Evolutionary conservation across 2,797 vertebrate genomes (phyloP).

Genomic region (Hippopotamyrus pictus): DNA sequence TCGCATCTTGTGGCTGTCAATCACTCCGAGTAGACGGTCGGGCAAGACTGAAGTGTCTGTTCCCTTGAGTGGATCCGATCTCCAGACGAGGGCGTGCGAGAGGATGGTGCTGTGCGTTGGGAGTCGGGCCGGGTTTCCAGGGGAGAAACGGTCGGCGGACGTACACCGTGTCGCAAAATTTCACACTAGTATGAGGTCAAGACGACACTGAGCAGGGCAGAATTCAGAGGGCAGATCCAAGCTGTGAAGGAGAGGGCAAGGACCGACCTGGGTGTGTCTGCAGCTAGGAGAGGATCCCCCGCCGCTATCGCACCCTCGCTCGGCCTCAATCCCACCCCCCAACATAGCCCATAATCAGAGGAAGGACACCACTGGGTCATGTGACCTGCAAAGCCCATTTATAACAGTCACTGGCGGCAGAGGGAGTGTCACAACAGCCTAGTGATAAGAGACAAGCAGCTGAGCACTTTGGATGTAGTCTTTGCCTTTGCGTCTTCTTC

Average conservation of each 20-base stretch:
- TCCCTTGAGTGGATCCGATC: background rate
- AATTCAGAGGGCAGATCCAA: background rate
- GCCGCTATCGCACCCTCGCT: background rate
- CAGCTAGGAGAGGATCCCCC: background rate
- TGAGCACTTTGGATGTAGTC: slow-evolving; percentile 3
- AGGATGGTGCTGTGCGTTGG: background rate
- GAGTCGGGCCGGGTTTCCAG: background rate
- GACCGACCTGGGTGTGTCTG: background rate
- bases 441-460: slow-evolving; percentile 3
- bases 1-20: background rate
- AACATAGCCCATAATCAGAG: background rate
- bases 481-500: slow-evolving; percentile 9
- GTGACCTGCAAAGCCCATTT: background rate
- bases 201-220: background rate
- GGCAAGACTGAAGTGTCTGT: background rate
- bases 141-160: background rate
- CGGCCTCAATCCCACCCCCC: background rate
- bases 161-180: background rate
- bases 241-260: background rate
- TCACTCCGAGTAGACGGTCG: background rate
- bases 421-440: background rate
- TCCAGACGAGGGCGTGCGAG: background rate
- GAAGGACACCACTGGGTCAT: background rate
- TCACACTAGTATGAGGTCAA: background rate
- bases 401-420: background rate